Base-by-base conservation (phyloP, 2,888 invertebrate genomes). In the Eupithecia vulgata region DNA sequence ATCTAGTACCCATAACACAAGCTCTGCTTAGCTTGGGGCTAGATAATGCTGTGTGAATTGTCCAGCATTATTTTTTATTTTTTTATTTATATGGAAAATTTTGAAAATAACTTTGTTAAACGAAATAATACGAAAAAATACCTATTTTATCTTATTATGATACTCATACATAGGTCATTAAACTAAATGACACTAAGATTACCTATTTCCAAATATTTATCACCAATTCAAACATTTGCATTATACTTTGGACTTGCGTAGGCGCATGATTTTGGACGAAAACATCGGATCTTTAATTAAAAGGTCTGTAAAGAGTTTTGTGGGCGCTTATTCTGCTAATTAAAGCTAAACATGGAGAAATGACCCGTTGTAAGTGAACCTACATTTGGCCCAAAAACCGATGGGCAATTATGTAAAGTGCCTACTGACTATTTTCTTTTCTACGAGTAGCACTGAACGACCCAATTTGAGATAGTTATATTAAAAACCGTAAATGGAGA, bases 311-410 rank as follows among this genome's bases (percentile, higher is more conserved):
- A 73, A 74, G 69, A 72, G 35, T 45, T 34, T 12, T 57, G 79
- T 79, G 70, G 79, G 78, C 62, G 76, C 64, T 64, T 70, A 66
- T 75, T 76, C 66, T 48, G 69, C 73, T 79, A 78, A 78, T 78
- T 75, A 73, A 71, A 45, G 71, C 37, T 65, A 42, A 72, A 74
- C 71, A 74, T 76, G 76, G 75, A 59, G 66, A 59, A 61, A 48
- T 72, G 45, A 30, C 48, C 52, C 67, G 17, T 64, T 72, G 52
- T 48, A 10, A 10, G 57, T 45, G 42, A 25, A 72, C 13, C 59
- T 2, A 15, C 21, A 40, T 42, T 71, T 61, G 37, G 42, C 30
- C 57, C 34, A 34, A 48, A 68, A 30, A 52, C 12, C 12, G 52
- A 52, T 52, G 12, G 4, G 12, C 21, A 25, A 5, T n/a, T n/a